These are phyloP conservation scores for Sericinus montela DNA, from an alignment of 2,888 invertebrate genomes.

Conservation along the genomic window DNA sequence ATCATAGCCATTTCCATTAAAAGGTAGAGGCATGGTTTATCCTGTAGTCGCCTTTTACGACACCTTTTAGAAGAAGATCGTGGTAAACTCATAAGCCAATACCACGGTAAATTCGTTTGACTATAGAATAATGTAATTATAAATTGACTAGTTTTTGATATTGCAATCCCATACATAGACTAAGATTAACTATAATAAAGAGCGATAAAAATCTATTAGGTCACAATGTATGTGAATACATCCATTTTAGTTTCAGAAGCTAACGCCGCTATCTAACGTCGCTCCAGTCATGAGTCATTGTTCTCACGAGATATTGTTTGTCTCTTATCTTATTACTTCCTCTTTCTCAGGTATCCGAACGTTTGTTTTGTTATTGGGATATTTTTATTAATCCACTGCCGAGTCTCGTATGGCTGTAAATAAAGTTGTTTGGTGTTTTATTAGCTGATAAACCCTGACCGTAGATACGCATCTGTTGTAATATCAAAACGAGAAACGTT, in stretches of 20 bases:
- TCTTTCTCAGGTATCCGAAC: constrained; percentile 25
- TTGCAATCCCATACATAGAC: too few relatives aligned
- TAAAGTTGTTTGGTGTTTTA: constrained; percentile 16
- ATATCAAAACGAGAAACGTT: constrained; percentile 16
- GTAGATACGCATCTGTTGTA: constrained; percentile 14
- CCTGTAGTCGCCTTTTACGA: too few relatives aligned
- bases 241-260: not conserved
- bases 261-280: not conserved
- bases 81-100: too few relatives aligned
- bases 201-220: too few relatives aligned
- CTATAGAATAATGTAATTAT: too few relatives aligned
- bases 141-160: too few relatives aligned
- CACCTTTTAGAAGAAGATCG: too few relatives aligned
- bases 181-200: too few relatives aligned
- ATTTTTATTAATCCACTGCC: constrained; percentile 8
- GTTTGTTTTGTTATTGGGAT: constrained; percentile 14
- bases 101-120: too few relatives aligned
- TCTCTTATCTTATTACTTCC: constrained; percentile 49
- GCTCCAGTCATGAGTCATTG: constrained; percentile 7
- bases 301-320: constrained; percentile 38
- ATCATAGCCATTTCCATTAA: too few relatives aligned
- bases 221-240: too few relatives aligned
- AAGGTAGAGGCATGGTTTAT: too few relatives aligned
- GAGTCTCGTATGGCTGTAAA: constrained; percentile 13
- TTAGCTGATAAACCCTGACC: constrained; percentile 19